Conservation (phyloP, 2,113 vertebrate species). For the Notothenia coriiceps region DNA sequence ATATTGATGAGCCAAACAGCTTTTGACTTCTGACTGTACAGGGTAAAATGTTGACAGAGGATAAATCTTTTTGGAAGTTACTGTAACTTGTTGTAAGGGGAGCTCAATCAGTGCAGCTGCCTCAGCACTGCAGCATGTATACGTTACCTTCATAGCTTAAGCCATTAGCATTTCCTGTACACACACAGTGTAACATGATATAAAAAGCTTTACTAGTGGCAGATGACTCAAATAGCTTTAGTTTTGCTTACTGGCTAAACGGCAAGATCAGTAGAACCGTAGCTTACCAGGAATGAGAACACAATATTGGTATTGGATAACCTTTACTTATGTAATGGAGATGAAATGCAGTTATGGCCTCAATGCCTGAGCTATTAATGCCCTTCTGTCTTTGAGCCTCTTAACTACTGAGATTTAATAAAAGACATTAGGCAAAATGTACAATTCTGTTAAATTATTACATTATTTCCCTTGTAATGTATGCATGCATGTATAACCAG, state of each 20-base stretch:
- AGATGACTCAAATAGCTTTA: constrained; percentile 9
- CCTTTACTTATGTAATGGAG: constrained; percentile 17
- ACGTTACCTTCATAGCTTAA: constrained; percentile 46
- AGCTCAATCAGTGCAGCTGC: constrained; percentile 35
- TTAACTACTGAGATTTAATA: not conserved
- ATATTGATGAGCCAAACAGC: no score
- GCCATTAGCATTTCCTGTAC: constrained; percentile 54
- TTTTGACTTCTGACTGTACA: not conserved
- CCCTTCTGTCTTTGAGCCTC: not conserved
- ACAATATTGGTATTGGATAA: constrained; percentile 2
- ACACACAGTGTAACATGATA: constrained; percentile 52
- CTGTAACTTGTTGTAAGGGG: not conserved
- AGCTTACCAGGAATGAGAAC: constrained; percentile 17
- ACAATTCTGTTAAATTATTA: not conserved
- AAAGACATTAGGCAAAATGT: not conserved
- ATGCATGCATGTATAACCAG: not conserved
- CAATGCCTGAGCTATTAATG: not conserved
- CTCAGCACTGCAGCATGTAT: not conserved
- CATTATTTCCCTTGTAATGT: constrained; percentile 7
- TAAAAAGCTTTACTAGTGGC: constrained; percentile 6
- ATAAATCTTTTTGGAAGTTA: not conserved
- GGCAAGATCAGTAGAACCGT: constrained; percentile 16
- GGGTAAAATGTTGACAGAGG: not conserved
- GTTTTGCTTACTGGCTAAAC: constrained; percentile 36
- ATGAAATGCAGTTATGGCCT: constrained; percentile 13